Evolutionary conservation across 2,888 invertebrate species (phyloP), one percentile per base, ranked within the genome.

Genomic region (Penaeus monodon): DNA sequence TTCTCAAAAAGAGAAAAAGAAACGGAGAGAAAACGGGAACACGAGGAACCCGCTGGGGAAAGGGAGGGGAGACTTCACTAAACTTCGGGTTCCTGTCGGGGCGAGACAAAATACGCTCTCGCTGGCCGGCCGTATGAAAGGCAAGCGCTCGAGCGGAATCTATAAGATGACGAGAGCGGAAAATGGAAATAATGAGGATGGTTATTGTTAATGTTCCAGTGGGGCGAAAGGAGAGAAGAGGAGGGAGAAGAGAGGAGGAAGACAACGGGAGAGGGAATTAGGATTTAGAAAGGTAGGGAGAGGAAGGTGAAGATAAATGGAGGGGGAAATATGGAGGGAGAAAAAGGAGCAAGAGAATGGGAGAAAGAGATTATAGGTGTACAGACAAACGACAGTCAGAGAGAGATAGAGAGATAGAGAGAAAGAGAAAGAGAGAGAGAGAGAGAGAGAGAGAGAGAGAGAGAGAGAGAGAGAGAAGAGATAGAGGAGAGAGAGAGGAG

Each of bases 371-470:
- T 38, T 38, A 38, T 38, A 38, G 33, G 4, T 38, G 6, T 38
- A 38, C 33, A 38, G 33, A 38, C 33, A 14, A 29, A 14, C 12
- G 70, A 70, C 22, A 24, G 70, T n/a, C n/a, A 24, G 70, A 29
- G 70, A 24, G 70, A 70, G 70, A 70, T n/a, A 70, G 70, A 70
- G 70, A 24, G n/a, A 70, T n/a, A 70, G 70, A 70, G 70, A 70
- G 70, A 70, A n/a, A 70, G 70, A 70, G 24, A 70, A n/a, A 70
- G n/a, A 70, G 70, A 29, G 70, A 70, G 70, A 70, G 70, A 70
- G 70, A 70, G 70, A 29, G 70, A 70, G 70, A 70, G 70, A 70
- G 70, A 70, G 70, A 29, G 70, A 70, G 24, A 70, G 22, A 70
- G 70, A 68, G 70, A 68, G 70, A 68, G 70, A 20, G 70, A 68